Conservation (phyloP, 2,797 vertebrate genomes). For the Argya squamiceps region DNA sequence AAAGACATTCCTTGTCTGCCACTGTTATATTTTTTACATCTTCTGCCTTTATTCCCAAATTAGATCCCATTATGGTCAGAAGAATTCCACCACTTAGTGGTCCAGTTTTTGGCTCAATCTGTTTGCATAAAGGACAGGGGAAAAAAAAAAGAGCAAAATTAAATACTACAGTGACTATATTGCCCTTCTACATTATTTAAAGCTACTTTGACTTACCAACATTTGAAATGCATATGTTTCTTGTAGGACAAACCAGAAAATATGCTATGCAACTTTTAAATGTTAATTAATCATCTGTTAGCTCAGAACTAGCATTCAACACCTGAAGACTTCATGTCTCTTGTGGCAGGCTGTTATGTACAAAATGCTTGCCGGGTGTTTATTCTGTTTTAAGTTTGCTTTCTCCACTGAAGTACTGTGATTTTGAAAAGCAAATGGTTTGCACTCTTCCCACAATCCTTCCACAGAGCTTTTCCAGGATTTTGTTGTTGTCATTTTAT, state of each 20-base stretch:
- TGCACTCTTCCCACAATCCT: background rate
- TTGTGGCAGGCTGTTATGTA: background rate
- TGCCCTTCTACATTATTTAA: background rate
- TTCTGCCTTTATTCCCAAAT: slow-evolving; percentile 86
- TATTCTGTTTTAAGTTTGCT: background rate
- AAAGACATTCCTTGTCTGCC: slow-evolving; percentile 82
- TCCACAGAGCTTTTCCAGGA: background rate
- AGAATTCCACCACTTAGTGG: slow-evolving; percentile 86
- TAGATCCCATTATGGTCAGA: slow-evolving; percentile 91
- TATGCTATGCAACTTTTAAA: background rate
- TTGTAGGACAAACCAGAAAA: background rate
- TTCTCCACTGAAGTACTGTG: background rate
- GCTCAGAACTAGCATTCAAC: background rate
- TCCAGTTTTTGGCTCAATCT: slow-evolving; percentile 90
- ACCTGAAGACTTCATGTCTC: background rate
- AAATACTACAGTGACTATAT: background rate
- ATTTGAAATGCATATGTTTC: background rate
- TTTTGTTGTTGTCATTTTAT: background rate
- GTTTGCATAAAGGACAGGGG: background rate
- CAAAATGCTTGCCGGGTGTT: background rate
- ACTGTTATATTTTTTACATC: slow-evolving; percentile 87
- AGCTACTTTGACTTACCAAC: background rate
- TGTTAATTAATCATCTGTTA: background rate
- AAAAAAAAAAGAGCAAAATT: background rate
- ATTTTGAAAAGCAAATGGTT: background rate